A percentile compares a stretch with the other conserved stretches of the same genome.
Evolutionary conservation across 2,888 invertebrate genomes (phyloP).

Genomic region (Eristalis tenax): DNA sequence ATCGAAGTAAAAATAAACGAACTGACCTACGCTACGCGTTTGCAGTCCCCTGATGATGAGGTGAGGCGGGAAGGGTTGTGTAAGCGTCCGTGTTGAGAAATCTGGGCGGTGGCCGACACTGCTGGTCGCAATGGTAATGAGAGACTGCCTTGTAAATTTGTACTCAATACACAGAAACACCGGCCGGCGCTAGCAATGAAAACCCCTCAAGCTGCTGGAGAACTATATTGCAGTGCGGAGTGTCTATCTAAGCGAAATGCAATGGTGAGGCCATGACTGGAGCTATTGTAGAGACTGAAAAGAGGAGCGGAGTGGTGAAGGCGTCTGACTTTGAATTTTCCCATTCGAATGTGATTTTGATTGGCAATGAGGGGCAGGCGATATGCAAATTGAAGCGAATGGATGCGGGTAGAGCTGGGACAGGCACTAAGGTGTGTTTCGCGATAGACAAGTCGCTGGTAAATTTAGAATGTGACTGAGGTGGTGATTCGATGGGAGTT

Average conservation of each 20-base stretch:
- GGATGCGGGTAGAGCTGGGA: conserved; percentile 41
- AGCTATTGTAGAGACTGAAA: background rate
- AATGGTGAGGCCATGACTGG: conserved; percentile 45
- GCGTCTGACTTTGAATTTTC: conserved; percentile 70
- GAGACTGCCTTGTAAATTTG: conserved; percentile 60
- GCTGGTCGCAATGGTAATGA: conserved; percentile 57
- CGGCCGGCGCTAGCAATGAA: conserved; percentile 62
- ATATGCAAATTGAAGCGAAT: conserved; percentile 64
- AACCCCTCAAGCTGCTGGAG: conserved; percentile 20
- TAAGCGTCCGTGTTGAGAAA: conserved; percentile 43
- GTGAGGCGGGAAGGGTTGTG: background rate
- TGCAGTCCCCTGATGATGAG: conserved; percentile 38
- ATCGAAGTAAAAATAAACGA: conserved; percentile 46
- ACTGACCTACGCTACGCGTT: conserved; percentile 65
- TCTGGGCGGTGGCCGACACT: conserved; percentile 65
- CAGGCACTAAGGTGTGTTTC: conserved; percentile 59
- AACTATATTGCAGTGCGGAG: background rate
- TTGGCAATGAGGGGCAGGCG: conserved; percentile 63
- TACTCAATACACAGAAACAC: conserved; percentile 19
- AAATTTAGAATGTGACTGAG: conserved; percentile 67
- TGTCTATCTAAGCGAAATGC: background rate
- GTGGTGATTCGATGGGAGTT: conserved; percentile 39
- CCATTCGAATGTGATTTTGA: conserved; percentile 60
- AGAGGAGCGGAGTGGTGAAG: conserved; percentile 18
- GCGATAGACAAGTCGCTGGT: conserved; percentile 19